phyloP scores from a whole-genome alignment of 2,113 vertebrate genomes.

The Burhinus oedicnemus region DNA sequence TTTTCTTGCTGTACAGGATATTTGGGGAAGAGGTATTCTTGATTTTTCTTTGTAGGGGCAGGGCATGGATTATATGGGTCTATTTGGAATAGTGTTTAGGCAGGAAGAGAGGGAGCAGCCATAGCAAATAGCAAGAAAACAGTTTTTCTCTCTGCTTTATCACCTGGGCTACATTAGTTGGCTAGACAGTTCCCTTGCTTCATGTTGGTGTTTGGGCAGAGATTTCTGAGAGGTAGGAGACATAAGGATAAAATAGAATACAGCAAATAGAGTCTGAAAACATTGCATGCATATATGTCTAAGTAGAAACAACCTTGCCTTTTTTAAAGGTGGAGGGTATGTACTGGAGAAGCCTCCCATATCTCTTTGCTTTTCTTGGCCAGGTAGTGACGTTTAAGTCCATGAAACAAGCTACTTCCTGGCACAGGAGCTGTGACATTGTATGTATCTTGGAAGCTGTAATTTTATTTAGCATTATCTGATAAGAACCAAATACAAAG shows the following conservation, averaged over 20 bases:
- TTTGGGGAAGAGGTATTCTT: neutral
- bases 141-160: neutral
- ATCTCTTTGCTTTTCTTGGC: neutral
- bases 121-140: neutral
- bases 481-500: neutral
- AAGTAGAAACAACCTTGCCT: neutral
- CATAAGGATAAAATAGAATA: neutral
- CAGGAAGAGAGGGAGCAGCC: neutral
- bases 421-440: neutral
- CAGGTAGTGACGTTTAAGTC: neutral
- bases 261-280: neutral
- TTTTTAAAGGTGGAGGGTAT: neutral
- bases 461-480: neutral
- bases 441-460: neutral
- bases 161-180: accelerated
- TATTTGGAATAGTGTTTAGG: neutral
- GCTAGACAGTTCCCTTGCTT: neutral
- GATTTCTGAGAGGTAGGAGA: neutral
- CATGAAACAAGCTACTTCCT: neutral
- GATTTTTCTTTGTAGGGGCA: neutral
- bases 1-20: neutral
- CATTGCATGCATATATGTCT: neutral
- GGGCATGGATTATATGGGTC: neutral
- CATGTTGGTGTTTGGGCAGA: neutral
- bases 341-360: neutral